A percentile compares a stretch with the other conserved stretches of the same genome.
Evolutionary conservation across 2,113 vertebrate species (phyloP).

Genomic region (Mohoua ochrocephala): DNA sequence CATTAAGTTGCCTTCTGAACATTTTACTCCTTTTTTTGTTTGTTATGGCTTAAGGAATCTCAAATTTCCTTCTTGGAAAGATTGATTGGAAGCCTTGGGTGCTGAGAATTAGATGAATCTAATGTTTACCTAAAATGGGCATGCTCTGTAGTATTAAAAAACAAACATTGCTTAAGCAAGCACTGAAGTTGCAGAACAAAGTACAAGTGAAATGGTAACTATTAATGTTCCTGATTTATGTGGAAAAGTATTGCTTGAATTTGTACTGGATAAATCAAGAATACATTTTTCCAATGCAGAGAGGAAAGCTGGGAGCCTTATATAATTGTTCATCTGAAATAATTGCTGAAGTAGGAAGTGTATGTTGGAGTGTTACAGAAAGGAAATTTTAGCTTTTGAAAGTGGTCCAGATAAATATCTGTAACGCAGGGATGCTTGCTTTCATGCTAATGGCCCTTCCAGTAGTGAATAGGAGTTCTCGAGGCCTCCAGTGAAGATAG

Average conservation of each 20-base stretch:
- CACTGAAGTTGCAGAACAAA: background rate
- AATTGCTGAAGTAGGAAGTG: slow-evolving; percentile 7
- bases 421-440: background rate
- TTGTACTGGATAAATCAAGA: background rate
- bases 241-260: background rate
- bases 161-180: background rate
- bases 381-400: background rate
- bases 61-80: background rate
- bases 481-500: background rate
- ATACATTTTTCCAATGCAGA: background rate
- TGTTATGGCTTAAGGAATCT: background rate
- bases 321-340: slow-evolving; percentile 14
- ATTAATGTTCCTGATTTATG: background rate
- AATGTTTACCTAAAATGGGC: background rate
- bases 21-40: background rate
- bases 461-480: background rate
- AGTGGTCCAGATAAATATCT: background rate
- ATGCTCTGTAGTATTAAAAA: background rate
- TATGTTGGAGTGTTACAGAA: background rate
- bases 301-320: background rate
- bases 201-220: background rate
- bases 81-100: background rate
- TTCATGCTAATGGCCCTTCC: background rate
- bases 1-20: background rate
- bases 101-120: background rate